A percentile compares a stretch with the other conserved stretches of the same genome.
Evolutionary conservation across 2,797 vertebrate genomes (phyloP).

Genomic region (Falco novaeseelandiae): DNA sequence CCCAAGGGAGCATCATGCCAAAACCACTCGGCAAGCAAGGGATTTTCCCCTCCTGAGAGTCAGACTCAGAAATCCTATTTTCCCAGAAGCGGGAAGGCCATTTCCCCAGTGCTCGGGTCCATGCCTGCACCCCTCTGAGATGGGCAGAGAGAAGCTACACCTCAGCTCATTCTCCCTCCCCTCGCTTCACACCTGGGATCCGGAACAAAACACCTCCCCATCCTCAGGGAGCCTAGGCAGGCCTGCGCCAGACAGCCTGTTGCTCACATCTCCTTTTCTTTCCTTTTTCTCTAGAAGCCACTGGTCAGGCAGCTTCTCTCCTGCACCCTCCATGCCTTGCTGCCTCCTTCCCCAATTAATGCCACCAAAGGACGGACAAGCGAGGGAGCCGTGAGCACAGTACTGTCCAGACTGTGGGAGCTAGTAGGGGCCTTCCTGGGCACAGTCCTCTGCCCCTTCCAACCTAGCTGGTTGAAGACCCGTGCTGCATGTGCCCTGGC

Average conservation of each 20-base stretch:
- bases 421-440: neutral
- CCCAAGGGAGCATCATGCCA: neutral
- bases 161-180: neutral
- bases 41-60: neutral
- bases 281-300: neutral
- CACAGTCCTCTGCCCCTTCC: neutral
- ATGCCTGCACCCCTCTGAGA: neutral
- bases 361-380: accelerated
- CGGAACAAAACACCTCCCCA: neutral
- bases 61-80: neutral
- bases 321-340: neutral
- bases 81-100: neutral
- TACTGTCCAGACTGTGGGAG: neutral
- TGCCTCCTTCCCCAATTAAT: neutral
- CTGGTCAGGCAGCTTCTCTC: neutral
- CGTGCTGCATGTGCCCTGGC: neutral
- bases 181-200: neutral
- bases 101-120: neutral
- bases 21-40: neutral
- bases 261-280: neutral
- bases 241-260: neutral
- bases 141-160: neutral
- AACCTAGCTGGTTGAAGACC: neutral
- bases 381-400: neutral
- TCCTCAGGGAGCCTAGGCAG: neutral